Conservation (phyloP, 2,113 vertebrate species). For the Siniperca knerii region DNA sequence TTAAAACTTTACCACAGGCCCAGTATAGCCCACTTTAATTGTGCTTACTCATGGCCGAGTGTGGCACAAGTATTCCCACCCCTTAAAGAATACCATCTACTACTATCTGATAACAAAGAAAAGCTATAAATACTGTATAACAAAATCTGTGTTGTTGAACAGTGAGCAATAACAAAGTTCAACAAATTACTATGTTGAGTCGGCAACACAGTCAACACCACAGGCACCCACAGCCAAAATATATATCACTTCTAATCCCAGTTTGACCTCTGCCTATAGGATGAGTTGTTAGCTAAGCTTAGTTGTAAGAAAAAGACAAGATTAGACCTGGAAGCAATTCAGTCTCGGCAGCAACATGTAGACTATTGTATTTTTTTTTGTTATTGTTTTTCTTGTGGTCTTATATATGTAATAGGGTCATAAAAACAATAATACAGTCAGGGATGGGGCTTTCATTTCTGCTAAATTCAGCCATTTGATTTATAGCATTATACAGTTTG, state of each 20-base stretch:
- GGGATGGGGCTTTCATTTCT: background rate
- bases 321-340: background rate
- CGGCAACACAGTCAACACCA: too few relatives aligned
- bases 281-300: constrained; percentile 5
- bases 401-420: background rate
- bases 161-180: background rate
- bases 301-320: constrained; percentile 9
- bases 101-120: background rate
- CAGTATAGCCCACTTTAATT: too few relatives aligned
- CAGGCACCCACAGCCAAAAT: background rate
- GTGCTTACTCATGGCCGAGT: too few relatives aligned
- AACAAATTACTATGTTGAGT: background rate
- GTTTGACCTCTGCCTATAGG: constrained; percentile 9
- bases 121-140: background rate
- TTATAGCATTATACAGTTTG: background rate
- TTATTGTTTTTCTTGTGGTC: background rate
- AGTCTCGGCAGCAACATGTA: constrained; percentile 13
- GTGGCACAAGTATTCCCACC: too few relatives aligned
- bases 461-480: background rate
- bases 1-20: too few relatives aligned
- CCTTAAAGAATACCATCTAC: too few relatives aligned
- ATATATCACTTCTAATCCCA: constrained; percentile 10
- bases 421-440: background rate
- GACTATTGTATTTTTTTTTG: background rate
- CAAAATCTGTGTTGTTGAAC: too few relatives aligned